Evolutionary conservation across 2,888 invertebrate genomes (phyloP), one percentile per base, ranked within the genome.

Genomic region (Drosophila subquinaria): DNA sequence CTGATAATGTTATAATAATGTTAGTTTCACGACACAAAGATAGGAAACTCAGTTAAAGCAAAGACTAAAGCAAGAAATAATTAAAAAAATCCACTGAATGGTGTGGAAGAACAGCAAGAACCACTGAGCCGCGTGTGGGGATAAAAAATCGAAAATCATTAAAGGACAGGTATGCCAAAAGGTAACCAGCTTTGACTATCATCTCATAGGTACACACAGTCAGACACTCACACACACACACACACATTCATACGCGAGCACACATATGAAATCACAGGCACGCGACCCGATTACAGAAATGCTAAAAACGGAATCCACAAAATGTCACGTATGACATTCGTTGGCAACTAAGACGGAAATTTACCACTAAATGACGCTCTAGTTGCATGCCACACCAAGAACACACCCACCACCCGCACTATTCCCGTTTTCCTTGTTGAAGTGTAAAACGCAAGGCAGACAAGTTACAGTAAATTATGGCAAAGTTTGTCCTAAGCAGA

Each of bases 241-340:
- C 45, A 20, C 33, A n/a, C 1, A 55, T 20, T 11, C 30, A 17
- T 3, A 13, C 20, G 45, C 36, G 30, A 4, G 33, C 23, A 51
- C 30, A 15, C 35, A 53, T 42, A 33, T n/a, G 59, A 40, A 40
- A 38, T 50, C 48, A 63, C 66, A 64, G 45, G 40, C 47, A 50
- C 40, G 10, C 43, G 43, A 33, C 36, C 51, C 62, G 64, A 69
- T 78, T 78, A 71, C 65, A 67, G 73, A 79, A 57, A 79, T 78
- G 73, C 76, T 68, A 68, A 77, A 84, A 86, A 68, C 72, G 76
- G 78, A 86, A 88, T 86, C 80, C 66, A 64, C 74, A 86, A 86
- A 86, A 86, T 86, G 88, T 86, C 88, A 86, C 88, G 86, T 86
- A 76, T 85, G 82, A 76, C 73, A 82, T 70, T 82, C 84, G 82